Percentiles rank a stretch among this genome's conserved stretches.
Conservation (phyloP, 2,113 vertebrate genomes). For the Lethenteron reissneri region DNA sequence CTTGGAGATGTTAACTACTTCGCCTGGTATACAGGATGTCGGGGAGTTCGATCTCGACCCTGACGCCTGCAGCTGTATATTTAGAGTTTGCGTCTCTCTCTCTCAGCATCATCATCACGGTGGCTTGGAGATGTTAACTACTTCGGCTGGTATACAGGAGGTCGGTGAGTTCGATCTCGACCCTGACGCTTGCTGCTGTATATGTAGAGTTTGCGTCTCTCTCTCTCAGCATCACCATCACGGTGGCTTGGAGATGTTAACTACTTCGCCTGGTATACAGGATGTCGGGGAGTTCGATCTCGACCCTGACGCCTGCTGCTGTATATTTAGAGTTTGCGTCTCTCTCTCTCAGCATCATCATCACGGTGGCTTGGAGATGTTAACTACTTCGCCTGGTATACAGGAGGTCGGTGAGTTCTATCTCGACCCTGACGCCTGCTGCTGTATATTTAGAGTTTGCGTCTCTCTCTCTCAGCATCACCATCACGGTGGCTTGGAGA, state of each 20-base stretch:
- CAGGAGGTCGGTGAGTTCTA: background rate
- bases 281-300: background rate
- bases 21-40: background rate
- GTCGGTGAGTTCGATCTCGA: background rate
- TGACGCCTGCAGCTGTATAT: background rate
- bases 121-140: background rate
- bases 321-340: no score
- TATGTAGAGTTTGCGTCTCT: no score
- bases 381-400: background rate
- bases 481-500: background rate
- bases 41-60: background rate
- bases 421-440: background rate
- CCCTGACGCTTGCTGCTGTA: background rate
- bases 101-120: no score
- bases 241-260: no score
- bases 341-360: no score
- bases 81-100: no score
- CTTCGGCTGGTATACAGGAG: background rate
- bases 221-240: no score
- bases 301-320: background rate
- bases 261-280: background rate
- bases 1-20: background rate
- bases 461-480: no score
- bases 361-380: no score
- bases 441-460: no score